Evolutionary conservation across 1,140 invertebrate genomes (phyloP).

Genomic region (Caenorhabditis remanei): DNA sequence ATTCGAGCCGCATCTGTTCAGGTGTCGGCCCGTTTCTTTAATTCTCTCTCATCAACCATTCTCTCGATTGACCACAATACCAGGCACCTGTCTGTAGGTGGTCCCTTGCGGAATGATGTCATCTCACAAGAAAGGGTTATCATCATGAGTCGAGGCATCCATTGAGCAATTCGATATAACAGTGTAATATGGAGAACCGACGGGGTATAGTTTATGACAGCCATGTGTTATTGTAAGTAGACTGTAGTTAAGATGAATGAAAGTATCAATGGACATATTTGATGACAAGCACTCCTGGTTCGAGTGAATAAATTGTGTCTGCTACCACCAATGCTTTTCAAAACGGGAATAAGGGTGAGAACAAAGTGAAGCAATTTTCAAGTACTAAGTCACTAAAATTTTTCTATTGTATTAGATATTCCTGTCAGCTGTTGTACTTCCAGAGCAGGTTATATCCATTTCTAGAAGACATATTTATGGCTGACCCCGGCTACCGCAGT

Average conservation of each 20-base stretch:
- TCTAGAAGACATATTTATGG: not conserved
- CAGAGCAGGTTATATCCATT: no score
- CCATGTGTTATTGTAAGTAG: not conserved
- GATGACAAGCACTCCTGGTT: no score
- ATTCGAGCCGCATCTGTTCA: conserved; percentile 21
- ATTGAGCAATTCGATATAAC: not conserved
- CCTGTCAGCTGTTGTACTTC: no score
- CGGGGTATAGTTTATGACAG: not conserved
- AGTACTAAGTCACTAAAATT: no score
- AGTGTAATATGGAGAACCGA: not conserved
- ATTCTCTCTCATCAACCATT: not conserved
- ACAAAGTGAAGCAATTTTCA: no score
- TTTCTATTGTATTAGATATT: no score
- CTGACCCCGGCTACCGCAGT: not conserved
- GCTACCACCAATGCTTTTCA: no score
- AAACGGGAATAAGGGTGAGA: no score
- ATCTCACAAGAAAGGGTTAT: conserved; percentile 20
- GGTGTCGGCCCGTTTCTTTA: not conserved
- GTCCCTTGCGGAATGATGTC: conserved; percentile 1
- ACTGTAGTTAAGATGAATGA: not conserved
- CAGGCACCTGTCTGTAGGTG: not conserved
- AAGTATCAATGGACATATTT: not conserved
- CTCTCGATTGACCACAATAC: not conserved
- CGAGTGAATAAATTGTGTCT: no score
- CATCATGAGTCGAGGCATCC: conserved; percentile 15